Conservation (phyloP, 1,140 invertebrate species). For the Zaprionus africanus region DNA sequence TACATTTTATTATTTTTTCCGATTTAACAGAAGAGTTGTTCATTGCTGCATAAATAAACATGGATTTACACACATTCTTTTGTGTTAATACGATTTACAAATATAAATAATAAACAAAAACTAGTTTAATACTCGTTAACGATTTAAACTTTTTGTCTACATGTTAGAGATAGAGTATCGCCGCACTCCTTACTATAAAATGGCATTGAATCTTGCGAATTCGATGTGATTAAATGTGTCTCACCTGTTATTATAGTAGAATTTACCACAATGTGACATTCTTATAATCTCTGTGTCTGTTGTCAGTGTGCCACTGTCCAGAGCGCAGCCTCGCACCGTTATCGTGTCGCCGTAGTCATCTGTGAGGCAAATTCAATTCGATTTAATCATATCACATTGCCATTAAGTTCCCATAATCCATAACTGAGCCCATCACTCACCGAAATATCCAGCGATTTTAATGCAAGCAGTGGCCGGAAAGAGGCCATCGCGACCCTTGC, state of each 20-base stretch:
- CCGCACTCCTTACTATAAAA: too few species aligned
- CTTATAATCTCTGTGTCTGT: slow-evolving; percentile 96
- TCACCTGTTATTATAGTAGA: slow-evolving; percentile 94
- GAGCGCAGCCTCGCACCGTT: slow-evolving; percentile 93
- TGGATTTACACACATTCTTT: too few species aligned
- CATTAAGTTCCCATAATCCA: slow-evolving; percentile 13
- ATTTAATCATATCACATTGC: slow-evolving; percentile 18
- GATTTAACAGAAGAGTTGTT: too few species aligned
- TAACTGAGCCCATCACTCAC: slow-evolving; percentile 85
- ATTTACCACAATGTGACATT: slow-evolving; percentile 96
- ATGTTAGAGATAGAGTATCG: too few species aligned
- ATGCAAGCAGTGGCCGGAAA: slow-evolving; percentile 99
- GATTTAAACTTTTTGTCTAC: too few species aligned
- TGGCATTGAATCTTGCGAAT: too few species aligned
- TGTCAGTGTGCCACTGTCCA: slow-evolving; percentile 95
- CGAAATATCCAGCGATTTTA: slow-evolving; percentile 94
- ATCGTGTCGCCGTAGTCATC: slow-evolving; percentile 92
- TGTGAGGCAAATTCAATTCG: slow-evolving; percentile 75
- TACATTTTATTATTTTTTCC: too few species aligned
- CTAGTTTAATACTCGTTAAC: too few species aligned
- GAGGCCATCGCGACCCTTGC: slow-evolving; percentile 95
- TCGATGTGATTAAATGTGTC: slow-evolving; percentile 7
- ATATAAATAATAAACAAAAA: too few species aligned
- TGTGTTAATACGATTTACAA: too few species aligned
- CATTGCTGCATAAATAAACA: too few species aligned